Evolutionary conservation across 2,113 vertebrate species (phyloP).

Genomic region (Eulemur macaco): DNA sequence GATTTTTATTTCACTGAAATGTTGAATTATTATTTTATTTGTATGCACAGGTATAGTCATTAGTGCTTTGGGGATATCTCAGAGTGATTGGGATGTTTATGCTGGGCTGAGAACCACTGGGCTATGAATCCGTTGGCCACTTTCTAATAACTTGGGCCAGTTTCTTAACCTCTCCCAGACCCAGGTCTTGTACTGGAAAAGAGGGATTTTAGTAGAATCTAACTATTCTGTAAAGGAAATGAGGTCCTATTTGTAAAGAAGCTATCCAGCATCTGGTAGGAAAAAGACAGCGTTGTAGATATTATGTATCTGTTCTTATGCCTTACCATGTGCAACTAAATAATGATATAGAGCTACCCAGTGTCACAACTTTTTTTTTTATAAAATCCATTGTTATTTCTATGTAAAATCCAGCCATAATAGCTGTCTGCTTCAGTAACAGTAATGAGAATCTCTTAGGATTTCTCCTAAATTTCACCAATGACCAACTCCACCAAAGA

Average conservation of each 20-base stretch:
- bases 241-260: not conserved
- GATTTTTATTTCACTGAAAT: not conserved
- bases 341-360: not conserved
- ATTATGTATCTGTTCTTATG: not conserved
- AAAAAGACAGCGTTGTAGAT: not conserved
- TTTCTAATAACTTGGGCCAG: not conserved
- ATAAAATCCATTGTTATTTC: not conserved
- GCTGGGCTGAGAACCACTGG: not conserved
- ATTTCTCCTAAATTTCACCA: not conserved
- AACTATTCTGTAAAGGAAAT: not conserved
- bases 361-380: not conserved
- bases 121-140: not conserved
- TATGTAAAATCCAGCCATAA: not conserved
- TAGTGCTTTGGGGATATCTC: not conserved
- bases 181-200: not conserved
- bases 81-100: not conserved
- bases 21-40: not conserved
- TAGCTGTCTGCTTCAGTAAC: not conserved
- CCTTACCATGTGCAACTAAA: not conserved
- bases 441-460: not conserved
- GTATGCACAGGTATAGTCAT: not conserved
- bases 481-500: not conserved
- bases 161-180: not conserved
- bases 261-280: too few relatives aligned
- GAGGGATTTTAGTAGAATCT: not conserved